Evolutionary conservation across 2,888 invertebrate genomes (phyloP).

Genomic region (Strigamia crassipes): DNA sequence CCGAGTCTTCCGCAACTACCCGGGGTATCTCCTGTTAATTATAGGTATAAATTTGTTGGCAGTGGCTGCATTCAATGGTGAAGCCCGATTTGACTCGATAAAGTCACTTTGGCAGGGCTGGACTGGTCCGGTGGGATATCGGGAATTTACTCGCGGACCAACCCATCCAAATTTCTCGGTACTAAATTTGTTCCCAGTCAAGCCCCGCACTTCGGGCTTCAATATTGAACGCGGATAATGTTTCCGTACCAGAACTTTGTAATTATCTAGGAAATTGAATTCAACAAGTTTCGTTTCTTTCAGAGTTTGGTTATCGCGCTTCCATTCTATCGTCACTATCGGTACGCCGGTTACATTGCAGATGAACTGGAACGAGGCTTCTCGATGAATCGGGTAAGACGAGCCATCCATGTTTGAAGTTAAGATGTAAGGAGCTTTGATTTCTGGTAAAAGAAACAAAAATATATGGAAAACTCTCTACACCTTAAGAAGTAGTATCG

Average conservation of each 20-base stretch:
- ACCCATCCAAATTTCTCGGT: neutral
- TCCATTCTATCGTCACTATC: slow-evolving; percentile 52
- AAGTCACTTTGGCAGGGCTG: too few relatives aligned
- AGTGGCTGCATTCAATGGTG: too few relatives aligned
- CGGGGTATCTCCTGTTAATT: slow-evolving; percentile 31
- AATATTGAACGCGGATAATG: too few relatives aligned
- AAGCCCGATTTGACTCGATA: too few relatives aligned
- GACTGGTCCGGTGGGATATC: too few relatives aligned
- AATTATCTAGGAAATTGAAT: neutral
- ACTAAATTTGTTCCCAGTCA: too few relatives aligned
- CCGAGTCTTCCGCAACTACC: slow-evolving; percentile 49
- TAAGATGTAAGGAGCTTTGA: neutral
- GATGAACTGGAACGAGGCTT: slow-evolving; percentile 50
- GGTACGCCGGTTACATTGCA: slow-evolving; percentile 56
- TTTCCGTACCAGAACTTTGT: neutral
- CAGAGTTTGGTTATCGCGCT: slow-evolving; percentile 54
- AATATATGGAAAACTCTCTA: too few relatives aligned
- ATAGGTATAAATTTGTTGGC: too few relatives aligned
- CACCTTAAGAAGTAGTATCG: too few relatives aligned
- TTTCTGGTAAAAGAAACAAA: slow-evolving; percentile 16
- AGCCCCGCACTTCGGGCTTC: too few relatives aligned
- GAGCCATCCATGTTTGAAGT: slow-evolving; percentile 49
- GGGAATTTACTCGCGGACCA: too few relatives aligned
- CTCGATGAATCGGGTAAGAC: slow-evolving; percentile 48
- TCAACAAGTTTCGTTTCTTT: neutral